Base-by-base conservation (phyloP, 2,113 vertebrate species). In the Cyrtonyx montezumae region DNA sequence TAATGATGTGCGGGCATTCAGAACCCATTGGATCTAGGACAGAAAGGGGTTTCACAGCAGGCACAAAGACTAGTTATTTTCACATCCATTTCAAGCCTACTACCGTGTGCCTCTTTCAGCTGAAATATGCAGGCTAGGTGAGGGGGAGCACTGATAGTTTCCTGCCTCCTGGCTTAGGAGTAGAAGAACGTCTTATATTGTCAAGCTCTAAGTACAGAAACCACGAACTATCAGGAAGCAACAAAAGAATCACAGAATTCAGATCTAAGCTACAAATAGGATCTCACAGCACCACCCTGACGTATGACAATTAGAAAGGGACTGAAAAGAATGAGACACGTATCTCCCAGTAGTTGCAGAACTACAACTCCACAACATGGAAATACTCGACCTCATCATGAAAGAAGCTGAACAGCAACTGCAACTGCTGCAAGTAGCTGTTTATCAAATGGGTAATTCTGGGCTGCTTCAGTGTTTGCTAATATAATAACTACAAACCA, bases 1-100 rank as follows among this genome's bases (percentile, higher is more conserved):
- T 97, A 84, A 98, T 97, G 66, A 97, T 51, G 32, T 96, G 94
- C 34, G 98, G 98, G 49, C 98, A 92, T 7, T 95, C 96, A 7
- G 97, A 95, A 32, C 97, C 97, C 95, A 98, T 73, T 5, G 96
- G 91, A 94, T 95, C 98, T 98, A 91, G 32, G 91, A 96, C 11
- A 96, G 67, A 97, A 67, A 94, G 42, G 7, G 8, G 15, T 12
- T 77, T 81, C 75, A n/a, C 62, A 74, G 45, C 20, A 30, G 23
- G 5, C 30, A 76, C 34, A 34, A 61, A 30, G 9, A 30, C 13
- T 10, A 23, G 28, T 49, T 10, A 66, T 36, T 79, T 62, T 46
- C 25, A 74, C 23, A 20, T 42, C 6, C 45, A 28, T 26, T 61
- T 61, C 56, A 36, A 26, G 18, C n/a, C 17, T 77, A 37, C 68